A percentile compares a stretch with the other conserved stretches of the same genome.
Conservation (phyloP, 2,888 invertebrate species). For the Andrena flavipes region DNA sequence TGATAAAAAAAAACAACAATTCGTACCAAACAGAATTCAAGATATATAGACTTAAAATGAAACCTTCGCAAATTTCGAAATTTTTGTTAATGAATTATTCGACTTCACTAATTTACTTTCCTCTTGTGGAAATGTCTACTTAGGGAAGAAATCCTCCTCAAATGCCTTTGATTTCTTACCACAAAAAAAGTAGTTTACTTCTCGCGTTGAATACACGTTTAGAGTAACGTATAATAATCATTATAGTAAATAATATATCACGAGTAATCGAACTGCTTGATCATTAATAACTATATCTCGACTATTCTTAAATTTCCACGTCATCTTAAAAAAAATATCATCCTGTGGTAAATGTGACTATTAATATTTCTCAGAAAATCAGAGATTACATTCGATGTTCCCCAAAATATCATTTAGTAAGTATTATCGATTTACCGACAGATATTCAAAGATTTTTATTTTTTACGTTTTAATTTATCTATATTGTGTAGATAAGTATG, state of each 20-base stretch:
- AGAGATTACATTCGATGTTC: slow-evolving; percentile 21
- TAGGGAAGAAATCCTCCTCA: neutral
- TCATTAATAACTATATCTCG: slow-evolving; percentile 22
- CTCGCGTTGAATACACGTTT: slow-evolving; percentile 29
- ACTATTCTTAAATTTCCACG: slow-evolving; percentile 18
- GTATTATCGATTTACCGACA: neutral
- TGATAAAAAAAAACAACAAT: neutral
- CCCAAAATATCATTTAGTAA: slow-evolving; percentile 31
- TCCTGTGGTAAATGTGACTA: slow-evolving; percentile 2
- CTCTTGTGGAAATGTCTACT: neutral
- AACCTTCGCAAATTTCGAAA: neutral
- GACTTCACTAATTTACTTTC: neutral
- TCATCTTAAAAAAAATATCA: neutral
- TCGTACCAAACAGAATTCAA: neutral
- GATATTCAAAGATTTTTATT: slow-evolving; percentile 39
- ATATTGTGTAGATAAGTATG: slow-evolving; percentile 38
- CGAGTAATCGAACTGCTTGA: slow-evolving; percentile 31
- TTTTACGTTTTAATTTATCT: slow-evolving; percentile 39
- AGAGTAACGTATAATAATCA: slow-evolving; percentile 12
- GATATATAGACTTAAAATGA: neutral
- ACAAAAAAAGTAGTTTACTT: neutral
- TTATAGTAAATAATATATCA: slow-evolving; percentile 22
- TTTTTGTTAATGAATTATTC: neutral
- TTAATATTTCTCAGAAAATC: slow-evolving; percentile 28
- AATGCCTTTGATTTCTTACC: neutral